phyloP scores from a whole-genome alignment of 1,140 invertebrate genomes.

The Drosophila miranda region DNA sequence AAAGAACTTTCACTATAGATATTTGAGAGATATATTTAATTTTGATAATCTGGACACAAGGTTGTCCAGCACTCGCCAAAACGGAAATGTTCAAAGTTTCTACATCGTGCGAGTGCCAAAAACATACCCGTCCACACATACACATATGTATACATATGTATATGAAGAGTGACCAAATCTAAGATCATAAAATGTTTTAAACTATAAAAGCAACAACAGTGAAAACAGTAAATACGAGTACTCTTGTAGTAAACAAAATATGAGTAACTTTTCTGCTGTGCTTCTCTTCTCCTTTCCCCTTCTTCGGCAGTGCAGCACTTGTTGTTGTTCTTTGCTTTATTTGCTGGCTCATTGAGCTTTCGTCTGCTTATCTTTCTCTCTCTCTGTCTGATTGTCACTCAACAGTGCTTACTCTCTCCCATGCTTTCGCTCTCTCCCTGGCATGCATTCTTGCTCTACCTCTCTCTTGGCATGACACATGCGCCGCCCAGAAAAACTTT shows the following conservation, averaged over 20 bases:
- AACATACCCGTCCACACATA: neutral
- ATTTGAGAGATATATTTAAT: too few relatives aligned
- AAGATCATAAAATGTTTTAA: conserved; percentile 2
- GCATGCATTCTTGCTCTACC: too few relatives aligned
- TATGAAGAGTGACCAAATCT: conserved; percentile 7
- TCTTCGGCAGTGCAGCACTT: conserved; percentile 6
- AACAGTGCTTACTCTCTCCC: neutral
- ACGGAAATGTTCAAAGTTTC: too few relatives aligned
- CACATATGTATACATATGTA: too few relatives aligned
- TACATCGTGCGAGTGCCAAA: too few relatives aligned
- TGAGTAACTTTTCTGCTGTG: conserved; percentile 30
- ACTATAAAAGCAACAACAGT: conserved; percentile 5
- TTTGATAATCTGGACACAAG: too few relatives aligned
- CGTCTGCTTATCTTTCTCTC: conserved; percentile 4
- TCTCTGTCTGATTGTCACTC: neutral
- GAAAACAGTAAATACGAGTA: conserved; percentile 19
- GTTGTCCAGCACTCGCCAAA: too few relatives aligned
- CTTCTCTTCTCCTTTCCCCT: conserved; percentile 1
- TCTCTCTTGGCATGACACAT: conserved; percentile 41
- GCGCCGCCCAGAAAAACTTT: conserved; percentile 59
- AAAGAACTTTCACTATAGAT: too few relatives aligned
- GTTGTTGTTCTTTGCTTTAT: conserved; percentile 34
- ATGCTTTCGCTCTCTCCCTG: conserved; percentile 9
- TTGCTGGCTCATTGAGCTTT: conserved; percentile 14
- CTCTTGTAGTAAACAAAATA: conserved; percentile 44